These are phyloP conservation scores for Sebastes nivosus DNA, from an alignment of 2,797 vertebrate genomes.

Conservation along the genomic window DNA sequence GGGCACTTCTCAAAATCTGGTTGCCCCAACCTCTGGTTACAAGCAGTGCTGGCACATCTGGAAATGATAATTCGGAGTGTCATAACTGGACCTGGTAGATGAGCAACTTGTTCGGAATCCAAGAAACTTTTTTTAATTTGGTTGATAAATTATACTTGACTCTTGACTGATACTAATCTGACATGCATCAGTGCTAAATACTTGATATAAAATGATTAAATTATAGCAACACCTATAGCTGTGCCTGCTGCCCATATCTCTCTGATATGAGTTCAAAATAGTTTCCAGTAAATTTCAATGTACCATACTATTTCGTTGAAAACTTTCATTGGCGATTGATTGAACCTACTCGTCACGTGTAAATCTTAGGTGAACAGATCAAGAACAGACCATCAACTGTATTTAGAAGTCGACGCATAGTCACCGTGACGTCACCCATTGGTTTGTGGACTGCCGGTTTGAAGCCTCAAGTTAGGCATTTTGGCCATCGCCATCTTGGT, in stretches of 20 bases:
- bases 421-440: too few species aligned
- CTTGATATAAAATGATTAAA: conserved; percentile 1
- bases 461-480: too few species aligned
- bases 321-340: neutral
- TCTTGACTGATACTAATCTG: neutral
- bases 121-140: neutral
- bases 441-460: too few species aligned
- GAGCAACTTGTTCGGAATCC: neutral
- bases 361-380: neutral
- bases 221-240: neutral
- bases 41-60: neutral
- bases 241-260: neutral
- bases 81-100: neutral
- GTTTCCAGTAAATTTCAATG: neutral
- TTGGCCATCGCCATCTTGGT: too few species aligned
- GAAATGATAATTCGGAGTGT: neutral
- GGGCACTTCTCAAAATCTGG: conserved; percentile 23
- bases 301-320: neutral
- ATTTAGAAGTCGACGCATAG: too few species aligned
- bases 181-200: neutral
- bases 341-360: neutral
- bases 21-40: neutral
- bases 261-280: neutral
- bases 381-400: neutral
- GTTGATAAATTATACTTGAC: neutral